Base-by-base conservation (phyloP, 2,113 vertebrate species). In the Progne subis region DNA sequence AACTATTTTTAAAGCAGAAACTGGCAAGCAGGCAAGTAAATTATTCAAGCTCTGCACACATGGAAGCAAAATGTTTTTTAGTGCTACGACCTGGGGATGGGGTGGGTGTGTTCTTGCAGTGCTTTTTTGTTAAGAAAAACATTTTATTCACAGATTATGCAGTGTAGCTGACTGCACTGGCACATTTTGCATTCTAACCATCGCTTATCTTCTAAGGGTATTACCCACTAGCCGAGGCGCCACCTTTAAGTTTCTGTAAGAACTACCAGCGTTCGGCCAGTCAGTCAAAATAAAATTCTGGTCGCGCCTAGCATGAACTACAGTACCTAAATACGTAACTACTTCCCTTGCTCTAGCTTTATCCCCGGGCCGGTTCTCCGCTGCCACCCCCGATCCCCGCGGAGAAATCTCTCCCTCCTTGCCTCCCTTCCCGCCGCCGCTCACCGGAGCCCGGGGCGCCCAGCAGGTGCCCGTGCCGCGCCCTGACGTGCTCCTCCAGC, bases 401-500 rank as follows among this genome's bases (percentile, higher is more conserved):
- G 13, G 28, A 5, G 6, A 12, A 15, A 44, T 17, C 74, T 41
- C 8, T 9, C 11, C 15, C 3, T 28, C 20, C 6, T 16, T 23
- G 13, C n/a, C 41, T 65, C 41, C 41, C 20, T 14, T 15, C 50
- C 20, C 17, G 17, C 46, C 16, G n/a, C 70, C 25, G 18, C 86
- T 92, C 87, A 95, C 95, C 90, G 7, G 41, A 0, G 32, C 75
- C 65, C 8, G 64, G 75, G 21, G 50, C 59, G 5, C 28, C 90
- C 74, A 84, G 79, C 34, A 92, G 55, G 11, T 81, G 84, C 14
- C 94, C 93, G 92, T 97, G 98, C 52, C 95, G 86, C 43, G n/a
- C 91, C 91, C 90, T 78, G 75, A 97, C 72, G 34, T 98, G 97
- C 47, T 67, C 84, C 80, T 98, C 97, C 92, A 98, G 92, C 93